These are phyloP conservation scores for Apus apus DNA, from an alignment of 2,113 vertebrate genomes.

Conservation along the genomic window DNA sequence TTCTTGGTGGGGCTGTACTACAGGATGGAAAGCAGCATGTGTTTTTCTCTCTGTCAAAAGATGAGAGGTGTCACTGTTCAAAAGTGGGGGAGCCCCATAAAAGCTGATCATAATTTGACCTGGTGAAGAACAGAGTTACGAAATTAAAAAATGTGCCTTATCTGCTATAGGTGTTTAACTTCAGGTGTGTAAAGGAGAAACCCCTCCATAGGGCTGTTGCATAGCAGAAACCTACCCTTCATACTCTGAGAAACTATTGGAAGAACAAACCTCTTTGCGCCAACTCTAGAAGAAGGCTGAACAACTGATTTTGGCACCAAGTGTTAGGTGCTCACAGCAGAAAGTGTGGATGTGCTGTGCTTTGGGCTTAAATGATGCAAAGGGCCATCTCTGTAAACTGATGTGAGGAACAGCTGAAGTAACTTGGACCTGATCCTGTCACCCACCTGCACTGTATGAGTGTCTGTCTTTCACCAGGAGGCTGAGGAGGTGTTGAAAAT, in stretches of 20 bases:
- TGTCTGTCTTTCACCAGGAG: background rate
- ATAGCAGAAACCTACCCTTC: background rate
- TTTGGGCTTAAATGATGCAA: background rate
- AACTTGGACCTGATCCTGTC: background rate
- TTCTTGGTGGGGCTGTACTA: background rate
- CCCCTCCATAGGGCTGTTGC: background rate
- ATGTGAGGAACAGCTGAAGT: background rate
- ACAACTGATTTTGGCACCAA: background rate
- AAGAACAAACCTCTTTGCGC: background rate
- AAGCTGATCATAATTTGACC: background rate
- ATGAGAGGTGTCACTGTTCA: background rate
- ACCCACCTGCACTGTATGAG: background rate
- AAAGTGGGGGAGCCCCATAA: background rate
- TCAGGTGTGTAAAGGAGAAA: background rate
- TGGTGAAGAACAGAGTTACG: background rate
- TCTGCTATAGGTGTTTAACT: background rate
- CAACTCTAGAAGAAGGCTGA: background rate
- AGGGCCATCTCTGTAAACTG: background rate
- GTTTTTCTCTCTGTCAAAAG: background rate
- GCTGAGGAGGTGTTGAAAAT: background rate
- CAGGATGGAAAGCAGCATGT: background rate
- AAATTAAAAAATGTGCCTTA: background rate
- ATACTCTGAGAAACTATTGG: background rate
- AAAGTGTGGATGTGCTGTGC: background rate
- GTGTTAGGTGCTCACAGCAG: background rate